Conservation (phyloP, 2,113 vertebrate genomes). For the Barbus barbus region DNA sequence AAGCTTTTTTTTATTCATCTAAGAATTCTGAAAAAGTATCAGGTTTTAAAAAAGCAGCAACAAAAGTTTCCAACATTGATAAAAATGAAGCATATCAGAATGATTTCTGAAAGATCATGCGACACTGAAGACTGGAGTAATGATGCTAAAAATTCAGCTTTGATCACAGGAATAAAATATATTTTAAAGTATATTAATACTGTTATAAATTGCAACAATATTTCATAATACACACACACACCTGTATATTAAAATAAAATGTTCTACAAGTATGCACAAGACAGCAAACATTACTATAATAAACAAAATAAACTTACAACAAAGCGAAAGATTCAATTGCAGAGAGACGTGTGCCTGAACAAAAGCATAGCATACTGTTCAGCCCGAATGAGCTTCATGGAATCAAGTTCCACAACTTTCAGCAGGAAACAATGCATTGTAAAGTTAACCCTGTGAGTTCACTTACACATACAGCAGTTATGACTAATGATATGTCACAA, state of each 20-base stretch:
- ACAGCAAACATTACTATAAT: not conserved
- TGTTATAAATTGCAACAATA: too few species aligned
- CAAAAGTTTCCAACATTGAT: too few species aligned
- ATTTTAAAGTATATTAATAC: too few species aligned
- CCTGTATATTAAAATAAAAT: not conserved
- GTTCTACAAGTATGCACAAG: not conserved
- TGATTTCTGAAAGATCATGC: too few species aligned
- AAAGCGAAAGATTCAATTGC: not conserved
- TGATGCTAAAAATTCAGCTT: too few species aligned
- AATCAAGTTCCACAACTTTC: slow-evolving; percentile 7
- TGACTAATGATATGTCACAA: not conserved
- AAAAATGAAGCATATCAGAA: too few species aligned
- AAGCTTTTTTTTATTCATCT: too few species aligned
- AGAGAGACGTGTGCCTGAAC: not conserved
- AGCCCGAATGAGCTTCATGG: not conserved
- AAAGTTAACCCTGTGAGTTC: not conserved
- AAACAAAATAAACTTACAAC: not conserved
- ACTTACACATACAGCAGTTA: not conserved
- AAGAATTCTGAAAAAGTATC: too few species aligned
- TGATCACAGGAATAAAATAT: too few species aligned
- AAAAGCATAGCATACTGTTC: not conserved
- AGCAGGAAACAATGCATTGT: not conserved
- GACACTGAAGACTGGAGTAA: too few species aligned
- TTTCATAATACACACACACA: not conserved
- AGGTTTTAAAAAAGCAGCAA: too few species aligned